phyloP scores from a whole-genome alignment of 1,140 invertebrate genomes.

The Cephus cinctus region DNA sequence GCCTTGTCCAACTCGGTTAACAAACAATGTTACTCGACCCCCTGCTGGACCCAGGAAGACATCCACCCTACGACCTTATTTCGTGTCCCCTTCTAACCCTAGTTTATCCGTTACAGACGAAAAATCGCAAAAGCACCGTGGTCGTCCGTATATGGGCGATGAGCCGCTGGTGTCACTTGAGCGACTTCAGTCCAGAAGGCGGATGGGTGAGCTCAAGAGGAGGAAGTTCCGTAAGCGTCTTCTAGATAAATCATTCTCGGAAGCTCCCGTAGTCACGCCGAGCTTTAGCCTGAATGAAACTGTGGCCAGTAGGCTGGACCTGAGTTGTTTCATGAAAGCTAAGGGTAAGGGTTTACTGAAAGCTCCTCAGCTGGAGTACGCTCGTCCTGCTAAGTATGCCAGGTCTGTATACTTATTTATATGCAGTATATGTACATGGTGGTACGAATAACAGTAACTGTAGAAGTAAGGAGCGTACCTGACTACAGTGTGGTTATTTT shows the following conservation, averaged over 20 bases:
- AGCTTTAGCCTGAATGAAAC: conserved; percentile 36
- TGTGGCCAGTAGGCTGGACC: conserved; percentile 36
- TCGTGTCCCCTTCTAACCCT: too few relatives aligned
- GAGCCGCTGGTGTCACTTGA: too few relatives aligned
- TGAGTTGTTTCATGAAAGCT: conserved; percentile 40
- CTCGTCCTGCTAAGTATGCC: conserved; percentile 34
- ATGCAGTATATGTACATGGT: too few relatives aligned
- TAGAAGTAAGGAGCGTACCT: not conserved
- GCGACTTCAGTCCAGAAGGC: conserved; percentile 21
- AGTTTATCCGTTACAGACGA: too few relatives aligned
- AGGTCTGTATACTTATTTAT: conserved; percentile 29
- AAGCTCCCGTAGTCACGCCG: conserved; percentile 15
- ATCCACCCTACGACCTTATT: too few relatives aligned
- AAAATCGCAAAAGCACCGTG: too few relatives aligned
- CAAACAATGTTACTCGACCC: too few relatives aligned
- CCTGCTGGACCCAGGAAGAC: too few relatives aligned
- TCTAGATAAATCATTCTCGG: conserved; percentile 22
- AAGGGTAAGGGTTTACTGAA: conserved; percentile 35
- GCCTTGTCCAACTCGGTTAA: too few relatives aligned
- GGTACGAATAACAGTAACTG: too few relatives aligned
- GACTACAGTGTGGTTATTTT: not conserved
- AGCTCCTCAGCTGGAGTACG: conserved; percentile 38
- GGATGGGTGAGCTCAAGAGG: conserved; percentile 32
- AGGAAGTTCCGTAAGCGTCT: conserved; percentile 27
- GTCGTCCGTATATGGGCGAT: conserved; percentile 24